phyloP scores from a whole-genome alignment of 2,797 vertebrate genomes.

The Dermochelys coriacea region DNA sequence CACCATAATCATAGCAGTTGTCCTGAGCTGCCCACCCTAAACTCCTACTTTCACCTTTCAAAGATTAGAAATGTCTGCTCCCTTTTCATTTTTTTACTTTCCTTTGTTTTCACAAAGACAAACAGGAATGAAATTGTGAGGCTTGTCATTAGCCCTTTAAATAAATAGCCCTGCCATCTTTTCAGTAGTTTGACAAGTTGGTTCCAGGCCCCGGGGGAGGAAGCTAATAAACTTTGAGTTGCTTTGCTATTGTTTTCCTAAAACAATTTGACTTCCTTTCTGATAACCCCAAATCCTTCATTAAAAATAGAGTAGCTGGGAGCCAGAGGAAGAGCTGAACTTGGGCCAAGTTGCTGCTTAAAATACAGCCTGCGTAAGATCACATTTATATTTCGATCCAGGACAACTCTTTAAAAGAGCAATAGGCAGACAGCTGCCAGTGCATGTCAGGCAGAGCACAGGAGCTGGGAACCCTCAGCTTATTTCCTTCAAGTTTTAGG shows the following conservation, averaged over 20 bases:
- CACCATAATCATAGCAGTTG: neutral
- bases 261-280: constrained; percentile 99
- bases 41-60: constrained; percentile 33
- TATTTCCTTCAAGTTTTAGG: constrained; percentile 46
- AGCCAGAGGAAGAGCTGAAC: constrained; percentile 78
- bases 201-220: constrained; percentile 74
- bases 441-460: constrained; percentile 60
- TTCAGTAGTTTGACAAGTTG: constrained; percentile 74
- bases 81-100: constrained; percentile 71
- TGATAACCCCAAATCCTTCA: constrained; percentile 86
- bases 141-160: constrained; percentile 66
- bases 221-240: constrained; percentile 84
- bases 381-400: constrained; percentile 78
- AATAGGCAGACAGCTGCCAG: constrained; percentile 69
- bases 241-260: constrained; percentile 93
- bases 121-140: constrained; percentile 73
- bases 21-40: neutral
- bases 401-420: constrained; percentile 71
- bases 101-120: constrained; percentile 69
- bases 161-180: constrained; percentile 77
- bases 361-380: constrained; percentile 79
- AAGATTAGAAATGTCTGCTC: constrained; percentile 51
- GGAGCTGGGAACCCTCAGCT: constrained; percentile 44
- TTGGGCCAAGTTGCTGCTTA: constrained; percentile 83
- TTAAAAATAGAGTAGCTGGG: constrained; percentile 85